phyloP scores from a whole-genome alignment of 2,113 vertebrate genomes.

The Oceanites oceanicus region DNA sequence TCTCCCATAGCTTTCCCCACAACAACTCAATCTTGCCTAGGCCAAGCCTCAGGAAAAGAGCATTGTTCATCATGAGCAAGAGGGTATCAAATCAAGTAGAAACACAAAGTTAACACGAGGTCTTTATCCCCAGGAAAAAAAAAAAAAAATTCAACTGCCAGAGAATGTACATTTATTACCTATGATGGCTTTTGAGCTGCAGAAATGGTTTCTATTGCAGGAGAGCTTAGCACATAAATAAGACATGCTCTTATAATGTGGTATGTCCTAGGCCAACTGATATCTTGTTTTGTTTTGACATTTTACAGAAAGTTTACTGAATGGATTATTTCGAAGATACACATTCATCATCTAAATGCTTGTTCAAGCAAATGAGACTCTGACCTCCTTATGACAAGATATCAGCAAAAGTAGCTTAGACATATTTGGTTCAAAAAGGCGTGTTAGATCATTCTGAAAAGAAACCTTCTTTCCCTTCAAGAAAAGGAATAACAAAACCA shows the following conservation, averaged over 20 bases:
- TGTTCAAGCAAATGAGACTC: conserved; percentile 45
- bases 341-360: neutral
- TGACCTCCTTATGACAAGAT: neutral
- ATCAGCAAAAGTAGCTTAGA: conserved; percentile 14
- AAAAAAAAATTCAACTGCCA: neutral
- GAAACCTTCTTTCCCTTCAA: neutral
- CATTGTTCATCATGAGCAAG: neutral
- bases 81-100: neutral
- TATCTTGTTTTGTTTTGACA: conserved; percentile 30
- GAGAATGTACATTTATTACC: neutral
- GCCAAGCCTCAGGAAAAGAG: neutral
- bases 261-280: neutral
- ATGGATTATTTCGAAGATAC: conserved; percentile 26
- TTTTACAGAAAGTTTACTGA: conserved; percentile 29
- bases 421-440: conserved; percentile 12
- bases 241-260: neutral
- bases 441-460: neutral
- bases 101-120: neutral
- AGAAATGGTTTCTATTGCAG: neutral
- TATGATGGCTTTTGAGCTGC: neutral
- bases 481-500: neutral
- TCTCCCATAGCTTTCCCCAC: neutral
- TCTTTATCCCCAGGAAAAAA: neutral
- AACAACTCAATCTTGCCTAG: neutral
- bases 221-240: neutral